Percentiles rank a stretch among this genome's conserved stretches.
These are phyloP conservation scores for Taenioides sp. DNA, from an alignment of 2,797 vertebrate genomes.

Conservation along the genomic window DNA sequence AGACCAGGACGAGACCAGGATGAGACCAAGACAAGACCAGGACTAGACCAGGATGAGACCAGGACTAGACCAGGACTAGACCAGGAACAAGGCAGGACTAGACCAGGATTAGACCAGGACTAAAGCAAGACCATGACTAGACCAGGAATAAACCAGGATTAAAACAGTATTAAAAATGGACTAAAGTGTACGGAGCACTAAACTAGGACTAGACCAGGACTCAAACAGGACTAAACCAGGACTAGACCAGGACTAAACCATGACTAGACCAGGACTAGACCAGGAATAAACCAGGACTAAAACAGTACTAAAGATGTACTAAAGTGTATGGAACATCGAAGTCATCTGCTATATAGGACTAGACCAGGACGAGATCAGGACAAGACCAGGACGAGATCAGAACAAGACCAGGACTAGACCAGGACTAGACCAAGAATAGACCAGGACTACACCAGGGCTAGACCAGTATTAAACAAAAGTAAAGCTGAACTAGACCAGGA, in stretches of 20 bases:
- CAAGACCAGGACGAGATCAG: slow-evolving; percentile 49
- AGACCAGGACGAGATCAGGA: neutral
- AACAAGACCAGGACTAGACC: too few species aligned
- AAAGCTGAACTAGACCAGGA: neutral
- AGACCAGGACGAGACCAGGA: neutral
- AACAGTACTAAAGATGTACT: too few species aligned
- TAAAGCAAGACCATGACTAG: slow-evolving; percentile 52
- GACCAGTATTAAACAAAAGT: too few species aligned
- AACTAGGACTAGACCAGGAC: too few species aligned
- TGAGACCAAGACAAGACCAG: neutral
- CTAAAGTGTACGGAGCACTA: too few species aligned
- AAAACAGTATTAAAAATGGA: neutral
- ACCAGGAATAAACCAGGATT: neutral
- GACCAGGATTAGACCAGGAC: neutral
- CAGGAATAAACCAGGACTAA: too few species aligned
- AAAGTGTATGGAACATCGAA: slow-evolving; percentile 81
- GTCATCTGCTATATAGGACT: slow-evolving; percentile 87
- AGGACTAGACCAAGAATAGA: too few species aligned
- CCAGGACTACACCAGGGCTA: too few species aligned
- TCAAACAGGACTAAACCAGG: too few species aligned
- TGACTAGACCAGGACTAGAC: too few species aligned
- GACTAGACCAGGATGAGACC: neutral
- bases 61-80: neutral
- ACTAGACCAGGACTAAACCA: neutral
- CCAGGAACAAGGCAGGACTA: slow-evolving; percentile 51